These are phyloP conservation scores for Sminthurides aquaticus DNA, from an alignment of 2,888 invertebrate species.

Conservation along the genomic window DNA sequence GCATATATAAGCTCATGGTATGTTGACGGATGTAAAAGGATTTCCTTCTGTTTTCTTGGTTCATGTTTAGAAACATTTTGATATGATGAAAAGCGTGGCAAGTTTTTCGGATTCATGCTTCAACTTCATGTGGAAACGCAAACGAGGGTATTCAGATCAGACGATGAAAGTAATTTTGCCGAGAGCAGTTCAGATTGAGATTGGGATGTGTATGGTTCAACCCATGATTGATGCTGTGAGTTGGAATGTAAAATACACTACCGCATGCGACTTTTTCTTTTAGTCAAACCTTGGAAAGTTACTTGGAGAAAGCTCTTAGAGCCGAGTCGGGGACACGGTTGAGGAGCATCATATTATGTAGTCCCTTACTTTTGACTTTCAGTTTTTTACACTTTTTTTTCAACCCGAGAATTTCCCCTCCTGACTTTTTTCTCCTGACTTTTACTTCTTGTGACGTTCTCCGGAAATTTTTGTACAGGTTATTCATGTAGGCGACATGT, in stretches of 20 bases:
- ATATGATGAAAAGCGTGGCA: conserved; percentile 13
- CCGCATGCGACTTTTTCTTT: not conserved
- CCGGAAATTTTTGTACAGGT: not conserved
- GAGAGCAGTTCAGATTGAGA: conserved; percentile 18
- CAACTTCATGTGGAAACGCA: conserved; percentile 25
- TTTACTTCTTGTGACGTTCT: not conserved
- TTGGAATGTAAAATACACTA: not conserved
- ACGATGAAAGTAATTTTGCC: conserved; percentile 22
- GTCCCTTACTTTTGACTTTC: too few species aligned
- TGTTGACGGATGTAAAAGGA: too few species aligned
- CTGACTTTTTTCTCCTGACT: too few species aligned
- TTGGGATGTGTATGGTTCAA: conserved; percentile 21
- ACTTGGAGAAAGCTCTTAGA: not conserved
- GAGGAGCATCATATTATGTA: too few species aligned
- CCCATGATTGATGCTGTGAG: conserved; percentile 25
- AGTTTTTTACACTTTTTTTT: too few species aligned
- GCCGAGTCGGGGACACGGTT: too few species aligned
- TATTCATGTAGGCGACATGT: not conserved
- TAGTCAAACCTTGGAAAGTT: not conserved
- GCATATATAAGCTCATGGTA: too few species aligned
- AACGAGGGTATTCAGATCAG: conserved; percentile 24
- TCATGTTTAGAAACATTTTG: conserved; percentile 23
- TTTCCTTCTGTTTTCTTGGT: not conserved
- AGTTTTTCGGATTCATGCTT: conserved; percentile 21
- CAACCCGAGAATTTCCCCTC: too few species aligned